Evolutionary conservation across 2,113 vertebrate genomes (phyloP).

Genomic region (Pheucticus melanocephalus): DNA sequence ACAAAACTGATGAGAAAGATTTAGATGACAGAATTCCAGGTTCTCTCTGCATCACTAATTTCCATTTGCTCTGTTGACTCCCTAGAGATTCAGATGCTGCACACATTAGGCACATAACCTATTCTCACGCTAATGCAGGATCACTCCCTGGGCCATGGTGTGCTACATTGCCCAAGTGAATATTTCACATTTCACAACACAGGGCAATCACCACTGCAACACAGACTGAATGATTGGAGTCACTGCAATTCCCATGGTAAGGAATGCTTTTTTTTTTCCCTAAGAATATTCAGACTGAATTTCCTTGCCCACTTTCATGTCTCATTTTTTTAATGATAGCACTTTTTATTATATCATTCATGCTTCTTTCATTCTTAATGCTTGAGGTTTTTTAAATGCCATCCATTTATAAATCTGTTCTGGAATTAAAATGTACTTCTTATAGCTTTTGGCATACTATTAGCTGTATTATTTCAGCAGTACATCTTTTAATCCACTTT

Average conservation of each 20-base stretch:
- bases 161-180: not conserved
- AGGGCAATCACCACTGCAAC: not conserved
- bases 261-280: not conserved
- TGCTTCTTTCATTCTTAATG: not conserved
- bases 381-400: not conserved
- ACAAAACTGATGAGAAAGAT: not conserved
- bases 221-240: not conserved
- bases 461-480: not conserved
- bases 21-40: not conserved
- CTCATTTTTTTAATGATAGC: not conserved
- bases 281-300: not conserved
- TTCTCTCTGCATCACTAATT: constrained; percentile 1
- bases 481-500: not conserved
- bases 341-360: not conserved
- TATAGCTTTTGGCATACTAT: not conserved
- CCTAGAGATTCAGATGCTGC: not conserved
- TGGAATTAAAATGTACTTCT: not conserved
- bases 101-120: not conserved
- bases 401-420: not conserved
- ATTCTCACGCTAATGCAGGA: not conserved
- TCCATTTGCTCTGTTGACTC: not conserved
- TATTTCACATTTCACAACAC: not conserved
- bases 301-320: not conserved
- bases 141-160: not conserved
- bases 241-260: not conserved